Base-by-base conservation (phyloP, 2,113 vertebrate species). In the Pipa parva region DNA sequence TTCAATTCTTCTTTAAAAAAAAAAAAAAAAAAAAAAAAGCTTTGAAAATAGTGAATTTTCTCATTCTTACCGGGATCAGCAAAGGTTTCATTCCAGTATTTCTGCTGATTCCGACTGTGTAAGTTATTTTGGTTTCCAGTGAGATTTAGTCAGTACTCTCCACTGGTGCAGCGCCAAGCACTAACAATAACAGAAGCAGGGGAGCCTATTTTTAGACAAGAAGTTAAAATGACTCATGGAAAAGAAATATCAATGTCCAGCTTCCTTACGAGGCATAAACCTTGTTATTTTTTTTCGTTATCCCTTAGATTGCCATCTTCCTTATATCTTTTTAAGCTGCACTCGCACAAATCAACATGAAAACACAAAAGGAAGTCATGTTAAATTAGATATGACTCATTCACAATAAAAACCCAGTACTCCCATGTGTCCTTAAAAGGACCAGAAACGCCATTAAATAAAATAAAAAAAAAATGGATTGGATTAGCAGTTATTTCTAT, bases 181-280 rank as follows among this genome's bases (percentile, higher is more conserved):
- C 29, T 25, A 60, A 60, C 36, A 69, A 50, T 52, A 69, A 69
- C 57, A 59, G 57, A 52, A 60, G 57, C 33, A 36, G 27, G n/a
- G n/a, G 45, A 49, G 7, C 3, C 65, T 69, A 69, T 69, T 69
- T 69, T 60, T 69, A 69, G 65, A 28, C n/a, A 29, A 39, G 11
- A 52, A 50, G 56, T 39, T 59, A 59, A 33, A 59, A 68, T 59
- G 65, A 59, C 29, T 69, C 57, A 68, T 37, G 64, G 29, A 39
- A 51, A 51, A 12, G 18, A 51, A 36, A 10, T 12, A 49, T 25
- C 18, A 25, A 28, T 2, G 27, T 17, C 27, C 22, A 25, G 27
- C 22, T 57, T 57, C 48, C 27, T 57, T 48, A 65, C 63, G 28
- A 24, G 39, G 54, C 62, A 46, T 21, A 36, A 33, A 5, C 17